phyloP scores from a whole-genome alignment of 2,113 vertebrate genomes.

The Mugil cephalus region DNA sequence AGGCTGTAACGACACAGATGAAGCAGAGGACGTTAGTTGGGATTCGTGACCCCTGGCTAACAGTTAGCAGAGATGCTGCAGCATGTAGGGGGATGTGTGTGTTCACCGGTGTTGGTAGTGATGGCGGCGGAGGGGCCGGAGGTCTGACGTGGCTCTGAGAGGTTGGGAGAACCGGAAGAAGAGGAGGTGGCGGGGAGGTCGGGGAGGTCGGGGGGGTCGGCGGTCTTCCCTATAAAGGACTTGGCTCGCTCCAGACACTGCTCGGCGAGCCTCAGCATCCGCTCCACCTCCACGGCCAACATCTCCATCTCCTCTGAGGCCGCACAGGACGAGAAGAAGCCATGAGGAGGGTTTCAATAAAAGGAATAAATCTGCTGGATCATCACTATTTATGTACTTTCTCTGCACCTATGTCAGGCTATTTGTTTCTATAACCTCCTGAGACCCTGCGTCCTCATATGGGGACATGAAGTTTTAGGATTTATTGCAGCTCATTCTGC shows the following conservation, averaged over 20 bases:
- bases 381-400: no score
- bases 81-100: constrained; percentile 10
- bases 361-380: no score
- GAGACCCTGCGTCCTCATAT: no score
- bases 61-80: not conserved
- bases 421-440: no score
- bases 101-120: constrained; percentile 43
- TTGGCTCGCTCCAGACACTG: constrained; percentile 95
- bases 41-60: constrained; percentile 15
- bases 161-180: constrained; percentile 16
- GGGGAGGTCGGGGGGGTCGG: constrained; percentile 19
- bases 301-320: constrained; percentile 77
- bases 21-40: not conserved
- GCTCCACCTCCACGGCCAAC: constrained; percentile 85
- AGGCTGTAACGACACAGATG: not conserved
- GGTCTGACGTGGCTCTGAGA: constrained; percentile 1
- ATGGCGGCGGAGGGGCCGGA: not conserved
- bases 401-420: not conserved
- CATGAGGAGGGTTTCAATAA: not conserved
- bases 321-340: not conserved
- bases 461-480: no score
- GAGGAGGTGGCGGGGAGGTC: not conserved
- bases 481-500: no score
- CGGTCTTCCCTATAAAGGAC: constrained; percentile 83
- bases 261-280: constrained; percentile 92